Evolutionary conservation across 2,797 vertebrate species (phyloP).

Genomic region (Staurois parvus): DNA sequence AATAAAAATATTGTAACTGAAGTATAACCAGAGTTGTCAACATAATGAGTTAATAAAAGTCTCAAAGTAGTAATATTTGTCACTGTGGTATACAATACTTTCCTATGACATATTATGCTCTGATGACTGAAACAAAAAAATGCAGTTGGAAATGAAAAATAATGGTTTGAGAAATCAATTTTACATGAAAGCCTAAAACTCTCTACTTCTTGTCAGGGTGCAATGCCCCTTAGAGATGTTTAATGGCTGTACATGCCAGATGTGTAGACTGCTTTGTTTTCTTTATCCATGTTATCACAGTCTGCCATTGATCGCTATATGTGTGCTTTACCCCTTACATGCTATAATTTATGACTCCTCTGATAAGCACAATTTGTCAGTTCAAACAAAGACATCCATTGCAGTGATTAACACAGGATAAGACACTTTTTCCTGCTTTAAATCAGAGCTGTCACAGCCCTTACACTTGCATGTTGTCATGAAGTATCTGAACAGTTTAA

Average conservation of each 20-base stretch:
- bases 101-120: slow-evolving; percentile 19
- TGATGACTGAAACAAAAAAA: slow-evolving; percentile 21
- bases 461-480: slow-evolving; percentile 38
- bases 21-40: not conserved
- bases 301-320: slow-evolving; percentile 60
- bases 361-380: slow-evolving; percentile 61
- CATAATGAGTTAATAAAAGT: slow-evolving; percentile 6
- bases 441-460: slow-evolving; percentile 37
- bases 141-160: slow-evolving; percentile 67
- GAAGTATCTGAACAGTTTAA: slow-evolving; percentile 29
- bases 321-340: slow-evolving; percentile 30
- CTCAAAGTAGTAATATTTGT: not conserved
- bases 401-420: slow-evolving; percentile 19
- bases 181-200: slow-evolving; percentile 67
- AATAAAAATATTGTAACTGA: not conserved
- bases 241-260: slow-evolving; percentile 69
- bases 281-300: slow-evolving; percentile 66
- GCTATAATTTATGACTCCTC: slow-evolving; percentile 61
- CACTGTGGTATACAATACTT: slow-evolving; percentile 4
- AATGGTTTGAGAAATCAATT: slow-evolving; percentile 75
- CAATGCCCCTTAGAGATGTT: slow-evolving; percentile 64
- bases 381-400: slow-evolving; percentile 51
- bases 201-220: slow-evolving; percentile 70
- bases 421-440: slow-evolving; percentile 34
- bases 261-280: slow-evolving; percentile 64